A percentile compares a stretch with the other conserved stretches of the same genome.
Conservation (phyloP, 2,113 vertebrate genomes). For the Lophochroa leadbeateri region DNA sequence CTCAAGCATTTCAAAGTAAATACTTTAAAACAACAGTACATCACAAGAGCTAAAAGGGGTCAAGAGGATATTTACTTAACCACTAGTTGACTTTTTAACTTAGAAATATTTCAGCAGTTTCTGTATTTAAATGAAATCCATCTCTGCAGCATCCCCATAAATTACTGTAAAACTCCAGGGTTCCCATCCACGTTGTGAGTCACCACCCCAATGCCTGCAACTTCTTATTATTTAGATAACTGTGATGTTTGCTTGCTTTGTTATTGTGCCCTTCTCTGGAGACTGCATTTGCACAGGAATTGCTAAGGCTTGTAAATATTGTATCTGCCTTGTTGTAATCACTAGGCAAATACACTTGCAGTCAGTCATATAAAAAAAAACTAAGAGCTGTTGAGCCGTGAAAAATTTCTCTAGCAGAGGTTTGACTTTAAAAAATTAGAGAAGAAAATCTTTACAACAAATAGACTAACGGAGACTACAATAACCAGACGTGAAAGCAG, state of each 20-base stretch:
- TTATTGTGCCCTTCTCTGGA: slow-evolving; percentile 59
- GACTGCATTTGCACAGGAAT: slow-evolving; percentile 64
- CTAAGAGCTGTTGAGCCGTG: slow-evolving; percentile 3
- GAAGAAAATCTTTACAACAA: neutral
- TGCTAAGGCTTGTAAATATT: slow-evolving; percentile 70
- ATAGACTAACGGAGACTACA: neutral
- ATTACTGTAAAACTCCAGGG: slow-evolving; percentile 63
- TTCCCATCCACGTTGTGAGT: slow-evolving; percentile 38
- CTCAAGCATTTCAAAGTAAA: slow-evolving; percentile 60
- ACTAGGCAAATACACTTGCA: slow-evolving; percentile 58
- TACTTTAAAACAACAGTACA: slow-evolving; percentile 55
- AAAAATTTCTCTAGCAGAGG: neutral
- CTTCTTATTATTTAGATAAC: slow-evolving; percentile 46
- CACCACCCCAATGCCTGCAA: slow-evolving; percentile 30
- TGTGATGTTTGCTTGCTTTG: slow-evolving; percentile 52
- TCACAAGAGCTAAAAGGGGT: slow-evolving; percentile 60
- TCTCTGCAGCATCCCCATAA: slow-evolving; percentile 63
- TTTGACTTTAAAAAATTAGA: slow-evolving; percentile 3
- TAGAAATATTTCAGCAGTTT: slow-evolving; percentile 56
- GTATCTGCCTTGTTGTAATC: slow-evolving; percentile 64
- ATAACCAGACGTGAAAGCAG: neutral
- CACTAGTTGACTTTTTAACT: slow-evolving; percentile 61
- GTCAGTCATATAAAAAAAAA: neutral
- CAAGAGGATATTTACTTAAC: slow-evolving; percentile 64
- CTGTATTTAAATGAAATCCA: slow-evolving; percentile 66